Evolutionary conservation across 2,797 vertebrate genomes (phyloP).

Genomic region (Cossypha niveicapilla): DNA sequence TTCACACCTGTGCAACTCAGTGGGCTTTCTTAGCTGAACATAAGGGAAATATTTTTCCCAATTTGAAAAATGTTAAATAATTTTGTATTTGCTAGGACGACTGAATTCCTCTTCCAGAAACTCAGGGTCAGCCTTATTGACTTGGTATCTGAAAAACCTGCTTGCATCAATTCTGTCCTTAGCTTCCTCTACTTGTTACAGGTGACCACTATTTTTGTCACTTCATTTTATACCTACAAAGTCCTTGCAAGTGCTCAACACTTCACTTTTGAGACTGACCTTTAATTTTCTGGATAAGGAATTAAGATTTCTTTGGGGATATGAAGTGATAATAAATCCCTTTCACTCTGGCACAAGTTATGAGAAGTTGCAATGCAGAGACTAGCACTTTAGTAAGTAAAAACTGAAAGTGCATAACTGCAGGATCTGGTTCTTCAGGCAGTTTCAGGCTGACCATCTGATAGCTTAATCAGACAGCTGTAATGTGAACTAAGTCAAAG

Average conservation of each 20-base stretch:
- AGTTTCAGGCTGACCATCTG: background rate
- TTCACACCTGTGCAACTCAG: background rate
- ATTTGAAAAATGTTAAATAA: background rate
- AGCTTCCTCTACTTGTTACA: background rate
- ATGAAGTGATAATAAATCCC: background rate
- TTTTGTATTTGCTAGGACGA: background rate
- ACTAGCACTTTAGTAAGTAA: background rate
- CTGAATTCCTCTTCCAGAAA: conserved; percentile 1
- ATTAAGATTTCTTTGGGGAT: background rate
- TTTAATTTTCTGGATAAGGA: conserved; percentile 19
- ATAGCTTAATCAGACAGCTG: background rate
- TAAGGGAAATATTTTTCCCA: background rate
- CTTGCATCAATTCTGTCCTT: background rate
- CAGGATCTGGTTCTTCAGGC: background rate
- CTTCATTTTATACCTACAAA: background rate
- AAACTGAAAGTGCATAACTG: background rate
- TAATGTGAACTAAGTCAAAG: background rate
- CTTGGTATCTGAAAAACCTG: background rate
- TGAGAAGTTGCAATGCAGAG: background rate
- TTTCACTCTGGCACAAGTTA: background rate
- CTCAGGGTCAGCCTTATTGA: background rate
- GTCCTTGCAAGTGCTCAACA: background rate
- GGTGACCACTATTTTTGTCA: background rate
- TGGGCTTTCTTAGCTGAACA: background rate
- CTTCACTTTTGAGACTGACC: background rate